Evolutionary conservation across 2,888 invertebrate genomes (phyloP).

Genomic region (Pinctada fucata): DNA sequence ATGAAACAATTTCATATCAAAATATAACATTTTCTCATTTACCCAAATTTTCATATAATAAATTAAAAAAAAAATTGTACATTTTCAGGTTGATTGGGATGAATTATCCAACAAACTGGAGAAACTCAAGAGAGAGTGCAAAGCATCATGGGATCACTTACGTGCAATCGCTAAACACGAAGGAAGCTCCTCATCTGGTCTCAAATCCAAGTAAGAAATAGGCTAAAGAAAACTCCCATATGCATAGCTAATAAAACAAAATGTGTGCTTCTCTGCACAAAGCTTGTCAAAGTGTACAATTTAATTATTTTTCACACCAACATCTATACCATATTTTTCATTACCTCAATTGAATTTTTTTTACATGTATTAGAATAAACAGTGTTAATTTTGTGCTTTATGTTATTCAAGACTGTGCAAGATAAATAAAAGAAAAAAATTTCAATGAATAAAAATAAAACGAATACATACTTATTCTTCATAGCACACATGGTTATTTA

Average conservation of each 20-base stretch:
- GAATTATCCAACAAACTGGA: slow-evolving; percentile 90
- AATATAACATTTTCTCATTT: too few species aligned
- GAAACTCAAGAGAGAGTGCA: slow-evolving; percentile 96
- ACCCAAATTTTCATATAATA: too few species aligned
- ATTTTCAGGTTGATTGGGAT: slow-evolving; percentile 93
- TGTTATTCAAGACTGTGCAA: too few species aligned
- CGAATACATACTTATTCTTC: too few species aligned
- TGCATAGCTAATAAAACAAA: not conserved
- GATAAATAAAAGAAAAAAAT: too few species aligned
- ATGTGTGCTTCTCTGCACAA: not conserved
- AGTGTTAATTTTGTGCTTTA: too few species aligned
- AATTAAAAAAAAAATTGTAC: not conserved
- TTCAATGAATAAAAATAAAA: too few species aligned
- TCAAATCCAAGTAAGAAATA: slow-evolving; percentile 87
- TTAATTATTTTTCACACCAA: not conserved
- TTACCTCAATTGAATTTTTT: too few species aligned
- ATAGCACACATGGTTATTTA: too few species aligned
- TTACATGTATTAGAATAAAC: too few species aligned
- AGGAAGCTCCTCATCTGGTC: slow-evolving; percentile 79
- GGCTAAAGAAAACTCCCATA: not conserved
- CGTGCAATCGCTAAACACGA: slow-evolving; percentile 97
- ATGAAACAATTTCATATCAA: too few species aligned
- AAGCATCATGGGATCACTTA: slow-evolving; percentile 97
- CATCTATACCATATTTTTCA: not conserved
- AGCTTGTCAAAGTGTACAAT: not conserved